A percentile compares a stretch with the other conserved stretches of the same genome.
Evolutionary conservation across 2,888 invertebrate species (phyloP).

Genomic region (Gari tellinella): DNA sequence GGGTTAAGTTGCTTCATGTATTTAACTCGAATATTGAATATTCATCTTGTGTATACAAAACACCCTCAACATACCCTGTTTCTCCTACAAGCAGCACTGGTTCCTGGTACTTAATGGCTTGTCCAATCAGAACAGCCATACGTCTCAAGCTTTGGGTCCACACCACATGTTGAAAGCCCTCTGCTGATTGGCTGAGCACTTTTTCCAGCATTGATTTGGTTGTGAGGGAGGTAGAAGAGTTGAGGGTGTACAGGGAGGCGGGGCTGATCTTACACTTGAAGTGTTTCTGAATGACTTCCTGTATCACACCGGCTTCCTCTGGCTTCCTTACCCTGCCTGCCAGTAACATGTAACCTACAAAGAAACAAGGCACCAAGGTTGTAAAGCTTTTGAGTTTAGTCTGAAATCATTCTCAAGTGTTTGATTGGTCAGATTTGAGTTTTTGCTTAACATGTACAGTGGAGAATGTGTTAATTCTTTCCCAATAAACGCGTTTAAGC

Average conservation of each 20-base stretch:
- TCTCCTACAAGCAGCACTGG: conserved; percentile 98
- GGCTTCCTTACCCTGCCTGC: conserved; percentile 95
- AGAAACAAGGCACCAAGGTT: too few species aligned
- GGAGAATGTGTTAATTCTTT: too few species aligned
- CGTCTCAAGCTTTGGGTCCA: conserved; percentile 97
- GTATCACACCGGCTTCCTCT: conserved; percentile 93
- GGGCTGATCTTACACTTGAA: conserved; percentile 91
- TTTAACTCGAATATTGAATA: too few species aligned
- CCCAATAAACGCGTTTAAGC: too few species aligned
- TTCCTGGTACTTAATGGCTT: conserved; percentile 95
- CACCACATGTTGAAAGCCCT: conserved; percentile 91
- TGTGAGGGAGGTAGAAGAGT: conserved; percentile 89
- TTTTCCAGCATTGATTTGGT: conserved; percentile 85
- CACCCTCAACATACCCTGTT: conserved; percentile 88
- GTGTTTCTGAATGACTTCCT: conserved; percentile 88
- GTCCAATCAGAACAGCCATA: conserved; percentile 87
- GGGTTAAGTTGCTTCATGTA: too few species aligned
- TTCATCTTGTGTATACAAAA: too few species aligned
- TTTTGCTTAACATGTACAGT: too few species aligned
- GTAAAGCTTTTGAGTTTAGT: too few species aligned
- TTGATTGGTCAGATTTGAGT: too few species aligned
- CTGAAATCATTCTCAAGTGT: too few species aligned
- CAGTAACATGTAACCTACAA: conserved; percentile 92
- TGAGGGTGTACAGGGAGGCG: conserved; percentile 88
- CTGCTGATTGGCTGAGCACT: conserved; percentile 63